Evolutionary conservation across 2,888 invertebrate genomes (phyloP), one percentile per base, ranked within the genome.

Genomic region (Balanococcus diminutus): DNA sequence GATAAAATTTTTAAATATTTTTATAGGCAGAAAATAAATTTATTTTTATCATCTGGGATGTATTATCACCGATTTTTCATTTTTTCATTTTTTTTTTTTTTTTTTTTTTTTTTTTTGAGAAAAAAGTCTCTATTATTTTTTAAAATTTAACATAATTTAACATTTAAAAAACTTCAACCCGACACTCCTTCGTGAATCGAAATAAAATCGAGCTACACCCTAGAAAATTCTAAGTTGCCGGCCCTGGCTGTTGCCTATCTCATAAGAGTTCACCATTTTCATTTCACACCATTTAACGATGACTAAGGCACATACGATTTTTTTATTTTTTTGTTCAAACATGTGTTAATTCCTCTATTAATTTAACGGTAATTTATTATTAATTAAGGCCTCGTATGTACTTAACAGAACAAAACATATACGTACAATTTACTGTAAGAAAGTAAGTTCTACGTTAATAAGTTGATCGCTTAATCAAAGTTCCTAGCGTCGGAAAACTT

Each of bases 381-480:
- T 19, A 79, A 36, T 36, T 79, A 36, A n/a, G 36, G 8, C 8
- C 36, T 79, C 9, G 28, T 36, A 36, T 36, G 75, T 79, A 79
- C 36, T 28, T 79, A 28, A 28, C 75, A 79, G 25, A 36, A 32
- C 32, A 79, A 79, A 56, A 14, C 56, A 56, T 56, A 56, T 22
- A 56, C 56, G 56, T 56, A 46, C n/a, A 31, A 72, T 67, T 67
- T 67, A 56, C 19, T 6, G n/a, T 25, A 67, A 28, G 46, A 46
- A 46, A 46, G n/a, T 51, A 51, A 79, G 75, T 79, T 79, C 19
- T 79, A 11, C 19, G 72, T 79, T 36, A 31, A 1, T 36, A 79
- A 79, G 36, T 79, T 79, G 75, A 79, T 79, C 75, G 75, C 75
- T 79, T 79, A 32, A 36, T 36, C 75, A 79, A 79, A 79, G 32